A percentile compares a stretch with the other conserved stretches of the same genome.
These are phyloP conservation scores for Platycercus adscitus DNA, from an alignment of 2,113 vertebrate genomes.

Conservation along the genomic window DNA sequence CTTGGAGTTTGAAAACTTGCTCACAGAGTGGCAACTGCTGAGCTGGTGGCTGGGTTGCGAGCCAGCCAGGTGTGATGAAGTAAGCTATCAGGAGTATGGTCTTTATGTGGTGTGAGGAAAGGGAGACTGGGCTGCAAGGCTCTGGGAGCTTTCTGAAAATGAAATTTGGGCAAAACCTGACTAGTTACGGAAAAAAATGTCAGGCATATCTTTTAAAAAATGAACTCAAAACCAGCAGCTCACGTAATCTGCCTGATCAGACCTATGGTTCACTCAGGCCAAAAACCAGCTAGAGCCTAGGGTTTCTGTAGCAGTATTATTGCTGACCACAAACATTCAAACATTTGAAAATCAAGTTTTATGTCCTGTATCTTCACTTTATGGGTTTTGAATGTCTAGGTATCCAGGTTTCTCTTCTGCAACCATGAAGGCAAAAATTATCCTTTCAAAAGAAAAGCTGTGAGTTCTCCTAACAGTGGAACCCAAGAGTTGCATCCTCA, in stretches of 20 bases:
- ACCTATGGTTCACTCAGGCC: neutral
- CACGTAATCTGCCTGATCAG: neutral
- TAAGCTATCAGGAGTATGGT: neutral
- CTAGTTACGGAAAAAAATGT: neutral
- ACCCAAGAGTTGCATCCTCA: neutral
- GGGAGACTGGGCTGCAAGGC: neutral
- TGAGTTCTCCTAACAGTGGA: neutral
- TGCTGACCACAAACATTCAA: neutral
- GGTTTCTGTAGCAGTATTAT: neutral
- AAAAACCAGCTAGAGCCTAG: neutral
- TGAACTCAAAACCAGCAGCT: neutral
- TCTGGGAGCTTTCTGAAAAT: neutral
- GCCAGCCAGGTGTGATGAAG: neutral
- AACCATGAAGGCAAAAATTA: neutral
- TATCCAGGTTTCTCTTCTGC: neutral
- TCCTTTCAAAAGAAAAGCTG: neutral
- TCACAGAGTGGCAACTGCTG: neutral
- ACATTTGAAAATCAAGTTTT: neutral
- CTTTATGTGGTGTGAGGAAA: neutral
- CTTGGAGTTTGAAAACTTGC: neutral
- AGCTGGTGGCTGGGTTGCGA: neutral
- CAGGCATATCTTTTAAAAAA: neutral
- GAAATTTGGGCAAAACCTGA: neutral
- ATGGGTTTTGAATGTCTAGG: neutral
- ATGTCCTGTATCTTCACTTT: neutral